Base-by-base conservation (phyloP, 2,113 vertebrate genomes). In the Pionites leucogaster region DNA sequence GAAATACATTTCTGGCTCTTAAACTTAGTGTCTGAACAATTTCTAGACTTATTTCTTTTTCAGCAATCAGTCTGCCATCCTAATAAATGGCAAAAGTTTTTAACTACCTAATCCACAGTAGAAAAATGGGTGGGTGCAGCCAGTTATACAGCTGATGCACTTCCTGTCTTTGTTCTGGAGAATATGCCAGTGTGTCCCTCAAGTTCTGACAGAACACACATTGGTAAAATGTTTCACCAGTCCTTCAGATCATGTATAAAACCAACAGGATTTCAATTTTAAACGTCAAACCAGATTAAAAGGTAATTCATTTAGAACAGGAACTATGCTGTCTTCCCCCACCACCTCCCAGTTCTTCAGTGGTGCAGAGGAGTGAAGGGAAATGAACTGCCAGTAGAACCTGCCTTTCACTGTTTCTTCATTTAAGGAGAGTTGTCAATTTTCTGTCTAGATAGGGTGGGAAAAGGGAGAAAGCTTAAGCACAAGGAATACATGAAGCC, bases 71-170 rank as follows among this genome's bases (percentile, higher is more conserved):
- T 64, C 49, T 82, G 33, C 31, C 15, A 17, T 42, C 31, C 53
- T 20, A 67, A 27, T 64, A 82, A n/a, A 42, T 39, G 12, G 23
- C 29, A 37, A 20, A 47, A 27, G 27, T 13, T 78, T 88, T 64
- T 33, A 72, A 60, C 24, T 39, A 41, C 24, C 2, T 75, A 29
- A 50, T 23, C 33, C 3, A 28, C 42, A 49, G 37, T 39, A 65
- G 60, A 79, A 79, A 63, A 55, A 29, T 42, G 41, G 20, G 31
- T 49, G 47, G 37, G 28, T 79, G 31, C 35, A 74, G 37, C 18
- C 29, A 37, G 13, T 68, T 55, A 25, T 3, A 25, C 4, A 19
- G 33, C 33, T 0, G 5, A 7, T 37, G 6, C 0, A 4, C 8
- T n/a, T 76, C n/a, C 39, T 79, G 22, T 25, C 23, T 59, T 72